These are phyloP conservation scores for Drosophila ambigua DNA, from an alignment of 1,140 invertebrate species.

Conservation along the genomic window DNA sequence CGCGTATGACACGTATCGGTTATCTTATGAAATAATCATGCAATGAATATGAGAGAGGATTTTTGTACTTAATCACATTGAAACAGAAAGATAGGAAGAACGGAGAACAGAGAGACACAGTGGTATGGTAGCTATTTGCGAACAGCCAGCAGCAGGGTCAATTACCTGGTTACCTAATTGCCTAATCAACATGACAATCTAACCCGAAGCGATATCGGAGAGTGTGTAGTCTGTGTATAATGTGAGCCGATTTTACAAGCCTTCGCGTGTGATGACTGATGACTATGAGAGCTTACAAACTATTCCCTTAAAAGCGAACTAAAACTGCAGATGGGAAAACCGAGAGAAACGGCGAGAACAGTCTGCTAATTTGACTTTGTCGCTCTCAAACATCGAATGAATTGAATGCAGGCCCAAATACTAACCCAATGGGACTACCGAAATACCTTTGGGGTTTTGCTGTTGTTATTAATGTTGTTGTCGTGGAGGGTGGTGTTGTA, in stretches of 20 bases:
- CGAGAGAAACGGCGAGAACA: background rate
- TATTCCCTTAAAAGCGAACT: conserved; percentile 9
- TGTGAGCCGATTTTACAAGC: conserved; percentile 23
- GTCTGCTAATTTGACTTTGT: conserved; percentile 1
- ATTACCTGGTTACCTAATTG: background rate
- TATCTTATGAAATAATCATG: conserved; percentile 44
- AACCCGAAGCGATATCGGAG: conserved; percentile 1
- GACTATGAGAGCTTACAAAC: conserved; percentile 23
- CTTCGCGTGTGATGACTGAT: conserved; percentile 1
- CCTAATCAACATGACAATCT: background rate
- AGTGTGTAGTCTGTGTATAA: conserved; percentile 17
- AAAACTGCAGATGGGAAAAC: background rate
- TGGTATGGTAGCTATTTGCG: conserved; percentile 4
- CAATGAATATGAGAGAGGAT: conserved; percentile 16
- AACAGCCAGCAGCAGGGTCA: conserved; percentile 36
- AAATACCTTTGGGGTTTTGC: conserved; percentile 60
- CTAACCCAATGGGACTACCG: background rate
- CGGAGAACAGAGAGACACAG: background rate
- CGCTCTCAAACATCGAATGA: background rate
- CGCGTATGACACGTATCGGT: conserved; percentile 16
- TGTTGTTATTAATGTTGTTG: conserved; percentile 56
- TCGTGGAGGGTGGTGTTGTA: background rate
- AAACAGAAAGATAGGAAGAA: conserved; percentile 4
- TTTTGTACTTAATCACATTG: conserved; percentile 18
- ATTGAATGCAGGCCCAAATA: background rate